Conservation (phyloP, 2,888 invertebrate genomes). For the Adelphocoris suturalis region DNA sequence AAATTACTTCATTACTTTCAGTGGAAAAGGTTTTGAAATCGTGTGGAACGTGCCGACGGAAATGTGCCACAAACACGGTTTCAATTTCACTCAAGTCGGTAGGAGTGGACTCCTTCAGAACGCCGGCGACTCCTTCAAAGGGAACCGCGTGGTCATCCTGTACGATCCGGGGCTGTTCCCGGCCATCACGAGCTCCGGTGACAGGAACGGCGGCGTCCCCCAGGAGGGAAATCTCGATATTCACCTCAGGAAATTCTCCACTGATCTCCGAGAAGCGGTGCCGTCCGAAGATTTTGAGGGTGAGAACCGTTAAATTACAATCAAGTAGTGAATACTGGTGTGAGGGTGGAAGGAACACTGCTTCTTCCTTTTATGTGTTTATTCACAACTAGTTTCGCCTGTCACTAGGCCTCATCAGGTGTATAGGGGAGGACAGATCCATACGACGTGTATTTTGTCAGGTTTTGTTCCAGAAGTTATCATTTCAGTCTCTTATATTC, state of each 20-base stretch:
- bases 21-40: constrained; percentile 76
- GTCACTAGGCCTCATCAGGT: no score
- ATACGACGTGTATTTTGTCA: no score
- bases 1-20: background rate
- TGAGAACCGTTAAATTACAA: background rate
- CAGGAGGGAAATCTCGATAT: constrained; percentile 85
- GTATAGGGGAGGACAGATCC: no score
- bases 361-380: no score
- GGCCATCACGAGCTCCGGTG: constrained; percentile 75
- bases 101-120: constrained; percentile 85
- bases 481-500: background rate
- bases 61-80: constrained; percentile 84
- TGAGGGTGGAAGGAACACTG: no score
- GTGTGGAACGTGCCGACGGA: constrained; percentile 90
- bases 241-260: constrained; percentile 83
- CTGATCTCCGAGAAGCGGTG: constrained; percentile 82
- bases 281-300: constrained; percentile 81
- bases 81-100: constrained; percentile 80
- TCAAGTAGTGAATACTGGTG: background rate
- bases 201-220: constrained; percentile 87
- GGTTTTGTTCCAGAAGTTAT: no score
- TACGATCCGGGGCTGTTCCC: constrained; percentile 85
- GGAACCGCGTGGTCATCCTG: constrained; percentile 84
- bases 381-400: no score
- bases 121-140: constrained; percentile 83